Base-by-base conservation (phyloP, 2,888 invertebrate genomes). In the Bhutanitis thaidina region DNA sequence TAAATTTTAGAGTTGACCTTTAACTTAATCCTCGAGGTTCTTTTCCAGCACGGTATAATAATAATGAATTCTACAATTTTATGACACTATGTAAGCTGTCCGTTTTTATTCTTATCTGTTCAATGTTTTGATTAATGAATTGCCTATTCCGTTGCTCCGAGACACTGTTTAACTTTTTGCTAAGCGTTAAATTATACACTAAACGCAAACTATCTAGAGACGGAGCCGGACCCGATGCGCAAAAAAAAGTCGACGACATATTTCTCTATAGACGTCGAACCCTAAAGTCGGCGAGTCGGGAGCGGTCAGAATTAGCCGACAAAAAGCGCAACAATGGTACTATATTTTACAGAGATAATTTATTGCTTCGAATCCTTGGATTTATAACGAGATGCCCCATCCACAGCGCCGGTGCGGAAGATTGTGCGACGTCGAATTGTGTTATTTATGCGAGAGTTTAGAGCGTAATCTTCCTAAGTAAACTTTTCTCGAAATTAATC, bases 301-400 rank as follows among this genome's bases (percentile, higher is more conserved):
- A 36, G 45, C 45, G 51, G 40, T 46, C 45, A 51, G 51, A 46
- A 46, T 45, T 36, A 41, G 45, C 43, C 43, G 16, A 48, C 53
- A 57, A 53, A 55, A 56, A 58, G 52, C 53, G 50, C 49, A 40
- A 57, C 58, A 58, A 58, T 56, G 52, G 45, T 49, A 35, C 43
- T 43, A 51, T 52, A 59, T 49, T 55, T 57, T 54, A 52, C 48
- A 36, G 52, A 44, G 35, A 57, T 57, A 55, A 56, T 53, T 58
- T 56, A 56, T 55, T 41, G 43, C 37, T 38, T 43, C 32, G 36
- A 40, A 25, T 40, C 45, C 41, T 35, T 46, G 35, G 51, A 51
- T 51, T 51, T 51, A 51, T 41, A 51, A 14, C 41, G 29, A 16
- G 39, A 38, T n/a, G 29, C 15, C 39, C 39, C 45, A 38, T 44